These are phyloP conservation scores for Lordiphosa mommai DNA, from an alignment of 1,140 invertebrate species.

Conservation along the genomic window DNA sequence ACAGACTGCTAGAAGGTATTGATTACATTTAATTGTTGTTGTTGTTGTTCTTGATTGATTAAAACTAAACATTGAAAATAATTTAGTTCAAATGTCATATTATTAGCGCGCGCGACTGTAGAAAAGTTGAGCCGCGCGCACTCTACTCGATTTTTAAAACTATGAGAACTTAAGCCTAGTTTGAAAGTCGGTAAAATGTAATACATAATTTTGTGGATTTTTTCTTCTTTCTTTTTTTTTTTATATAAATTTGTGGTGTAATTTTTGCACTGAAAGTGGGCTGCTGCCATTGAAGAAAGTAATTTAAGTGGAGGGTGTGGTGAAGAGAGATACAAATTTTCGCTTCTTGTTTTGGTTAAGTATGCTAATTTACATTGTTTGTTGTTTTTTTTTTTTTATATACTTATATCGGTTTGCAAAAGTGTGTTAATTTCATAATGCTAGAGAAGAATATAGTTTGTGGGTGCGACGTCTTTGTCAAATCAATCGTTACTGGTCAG, in stretches of 20 bases:
- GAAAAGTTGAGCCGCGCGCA: constrained; percentile 29
- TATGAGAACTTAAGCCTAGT: constrained; percentile 67
- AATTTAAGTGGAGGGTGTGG: background rate
- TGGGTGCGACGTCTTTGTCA: too few species aligned
- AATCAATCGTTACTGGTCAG: constrained; percentile 50
- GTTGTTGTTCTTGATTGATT: constrained; percentile 34
- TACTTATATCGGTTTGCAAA: constrained; percentile 1
- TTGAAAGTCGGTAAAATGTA: constrained; percentile 52
- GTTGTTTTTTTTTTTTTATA: background rate
- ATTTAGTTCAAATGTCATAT: constrained; percentile 24
- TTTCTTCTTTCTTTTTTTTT: constrained; percentile 20
- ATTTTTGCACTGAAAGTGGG: constrained; percentile 50
- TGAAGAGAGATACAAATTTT: constrained; percentile 7
- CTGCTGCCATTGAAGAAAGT: constrained; percentile 2
- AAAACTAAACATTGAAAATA: constrained; percentile 62
- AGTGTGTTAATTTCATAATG: constrained; percentile 30
- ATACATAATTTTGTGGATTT: constrained; percentile 52
- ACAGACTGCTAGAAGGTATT: constrained; percentile 64
- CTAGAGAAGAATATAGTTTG: constrained; percentile 32
- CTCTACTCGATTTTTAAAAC: constrained; percentile 56
- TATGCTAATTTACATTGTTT: constrained; percentile 10
- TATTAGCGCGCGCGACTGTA: constrained; percentile 36
- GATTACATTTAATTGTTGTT: constrained; percentile 51
- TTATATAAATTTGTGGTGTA: constrained; percentile 30
- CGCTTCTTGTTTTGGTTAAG: constrained; percentile 1